Base-by-base conservation (phyloP, 2,797 vertebrate genomes). In the Xerus rutilus region DNA sequence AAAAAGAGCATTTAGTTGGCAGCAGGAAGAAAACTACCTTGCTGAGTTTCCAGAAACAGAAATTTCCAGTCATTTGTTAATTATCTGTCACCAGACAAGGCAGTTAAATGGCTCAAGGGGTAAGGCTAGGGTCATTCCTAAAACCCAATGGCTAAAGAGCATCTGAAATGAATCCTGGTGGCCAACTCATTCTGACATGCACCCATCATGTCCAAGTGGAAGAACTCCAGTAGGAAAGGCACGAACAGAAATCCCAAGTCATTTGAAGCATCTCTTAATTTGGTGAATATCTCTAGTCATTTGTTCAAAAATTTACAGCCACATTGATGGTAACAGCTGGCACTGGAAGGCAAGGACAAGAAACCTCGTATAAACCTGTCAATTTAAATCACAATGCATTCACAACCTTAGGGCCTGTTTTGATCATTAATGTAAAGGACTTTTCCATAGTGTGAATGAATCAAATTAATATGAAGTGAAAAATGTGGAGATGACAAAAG, bases 401-500 rank as follows among this genome's bases (percentile, higher is more conserved):
- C 65, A 86, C 83, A 85, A 96, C 94, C 98, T 93, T 11, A 35
- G 97, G 98, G 97, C 79, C 74, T 43, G 49, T 90, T 97, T 89
- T 96, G 95, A 97, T 98, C 97, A 96, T 97, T 97, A 97, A 97
- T 35, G 93, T 86, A 95, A 96, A 98, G 96, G 89, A 93, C 89
- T 97, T 97, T 96, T 96, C 89, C 95, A 89, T 67, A 89, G 74
- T 54, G 64, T 95, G 88, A 89, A 96, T 96, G 96, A 76, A 97
- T 97, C 98, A 98, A 97, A 98, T 98, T 98, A 98, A 98, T 96
- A 96, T 45, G 88, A 98, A 97, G 93, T 97, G 91, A 93, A 98
- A 98, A 98, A 98, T 77, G 96, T 95, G 95, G 96, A 93, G 69
- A 96, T 97, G 97, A 98, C 98, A 96, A 97, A 98, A 96, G 97